Conservation (phyloP, 2,888 invertebrate species). For the Pterostichus madidus region DNA sequence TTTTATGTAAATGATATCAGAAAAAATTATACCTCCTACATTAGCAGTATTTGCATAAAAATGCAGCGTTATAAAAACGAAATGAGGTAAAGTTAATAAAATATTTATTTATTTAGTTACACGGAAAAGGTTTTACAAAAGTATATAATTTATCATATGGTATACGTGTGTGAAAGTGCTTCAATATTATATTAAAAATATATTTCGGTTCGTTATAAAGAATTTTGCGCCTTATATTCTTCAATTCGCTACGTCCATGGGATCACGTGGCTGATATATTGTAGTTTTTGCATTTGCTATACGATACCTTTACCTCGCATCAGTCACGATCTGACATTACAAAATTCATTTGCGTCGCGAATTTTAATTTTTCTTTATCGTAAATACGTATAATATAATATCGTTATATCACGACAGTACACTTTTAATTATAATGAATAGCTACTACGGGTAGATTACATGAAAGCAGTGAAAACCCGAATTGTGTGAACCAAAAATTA, state of each 20-base stretch:
- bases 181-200: constrained; percentile 1
- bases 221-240: no score
- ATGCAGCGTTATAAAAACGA: neutral
- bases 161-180: neutral
- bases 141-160: neutral
- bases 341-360: neutral
- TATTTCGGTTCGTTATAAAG: neutral
- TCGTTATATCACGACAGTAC: neutral
- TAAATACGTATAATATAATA: constrained; percentile 5
- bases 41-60: constrained; percentile 7
- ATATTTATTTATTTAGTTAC: constrained; percentile 1
- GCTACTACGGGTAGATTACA: neutral
- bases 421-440: neutral
- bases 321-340: constrained; percentile 1
- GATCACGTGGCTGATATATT: neutral
- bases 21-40: neutral
- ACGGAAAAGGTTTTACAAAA: neutral
- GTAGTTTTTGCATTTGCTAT: neutral
- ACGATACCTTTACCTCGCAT: neutral
- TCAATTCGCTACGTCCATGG: no score
- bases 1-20: no score
- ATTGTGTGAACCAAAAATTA: neutral
- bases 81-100: neutral
- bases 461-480: neutral
- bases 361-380: constrained; percentile 7